These are phyloP conservation scores for Catocala fraxini DNA, from an alignment of 2,888 invertebrate genomes.

Conservation along the genomic window DNA sequence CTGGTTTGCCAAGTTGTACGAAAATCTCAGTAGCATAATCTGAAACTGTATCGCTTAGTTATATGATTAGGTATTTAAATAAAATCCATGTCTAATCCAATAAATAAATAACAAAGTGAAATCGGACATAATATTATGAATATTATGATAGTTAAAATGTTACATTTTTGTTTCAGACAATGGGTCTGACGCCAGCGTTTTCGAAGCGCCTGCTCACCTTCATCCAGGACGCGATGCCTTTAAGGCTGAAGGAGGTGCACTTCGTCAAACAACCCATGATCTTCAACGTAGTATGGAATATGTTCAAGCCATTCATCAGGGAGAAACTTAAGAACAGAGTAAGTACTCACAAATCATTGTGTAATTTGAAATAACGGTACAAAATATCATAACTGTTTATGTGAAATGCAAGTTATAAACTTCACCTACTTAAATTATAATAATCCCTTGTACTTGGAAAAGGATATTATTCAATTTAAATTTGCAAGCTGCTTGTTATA, in stretches of 20 bases:
- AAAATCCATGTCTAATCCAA: too few species aligned
- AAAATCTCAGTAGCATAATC: too few species aligned
- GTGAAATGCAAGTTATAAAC: too few species aligned
- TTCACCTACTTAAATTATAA: background rate
- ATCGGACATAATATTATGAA: too few species aligned
- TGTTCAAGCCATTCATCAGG: slow-evolving; percentile 94
- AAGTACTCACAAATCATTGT: slow-evolving; percentile 63
- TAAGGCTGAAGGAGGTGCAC: slow-evolving; percentile 94
- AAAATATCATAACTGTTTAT: background rate
- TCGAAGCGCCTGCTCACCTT: slow-evolving; percentile 92
- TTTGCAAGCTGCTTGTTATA: background rate
- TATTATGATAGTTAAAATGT: background rate
- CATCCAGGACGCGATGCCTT: slow-evolving; percentile 95
- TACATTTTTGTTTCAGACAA: slow-evolving; percentile 75
- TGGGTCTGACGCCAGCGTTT: slow-evolving; percentile 91
- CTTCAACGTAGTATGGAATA: slow-evolving; percentile 94
- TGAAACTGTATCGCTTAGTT: too few species aligned
- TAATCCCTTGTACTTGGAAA: slow-evolving; percentile 2
- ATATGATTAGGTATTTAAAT: too few species aligned
- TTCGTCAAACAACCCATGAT: slow-evolving; percentile 95
- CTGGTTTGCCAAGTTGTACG: too few species aligned
- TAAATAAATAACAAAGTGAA: too few species aligned
- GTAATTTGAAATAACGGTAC: too few species aligned
- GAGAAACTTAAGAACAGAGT: slow-evolving; percentile 93
- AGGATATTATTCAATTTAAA: background rate